Evolutionary conservation across 2,888 invertebrate genomes (phyloP).

Genomic region (Lymantria monacha): DNA sequence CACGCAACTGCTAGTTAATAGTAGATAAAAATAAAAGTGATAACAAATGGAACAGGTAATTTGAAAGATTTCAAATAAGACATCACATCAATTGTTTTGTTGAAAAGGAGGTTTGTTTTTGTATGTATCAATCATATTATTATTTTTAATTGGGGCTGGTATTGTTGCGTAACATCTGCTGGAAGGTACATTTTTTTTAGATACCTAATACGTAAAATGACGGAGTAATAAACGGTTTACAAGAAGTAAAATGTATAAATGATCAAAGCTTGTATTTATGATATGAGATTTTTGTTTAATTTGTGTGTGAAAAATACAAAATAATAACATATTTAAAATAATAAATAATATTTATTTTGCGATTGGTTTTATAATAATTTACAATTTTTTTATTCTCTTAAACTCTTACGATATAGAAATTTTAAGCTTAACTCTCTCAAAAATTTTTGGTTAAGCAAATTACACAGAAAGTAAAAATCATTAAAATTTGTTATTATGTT

Average conservation of each 20-base stretch:
- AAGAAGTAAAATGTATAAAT: not conserved
- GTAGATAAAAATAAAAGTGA: constrained; percentile 35
- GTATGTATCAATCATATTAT: constrained; percentile 63
- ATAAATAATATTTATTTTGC: too few relatives aligned
- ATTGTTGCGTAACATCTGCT: constrained; percentile 56
- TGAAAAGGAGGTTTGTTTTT: constrained; percentile 62
- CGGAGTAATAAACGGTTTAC: not conserved
- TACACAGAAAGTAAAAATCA: too few relatives aligned
- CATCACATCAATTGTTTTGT: constrained; percentile 67
- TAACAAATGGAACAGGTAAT: constrained; percentile 60
- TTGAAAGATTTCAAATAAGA: constrained; percentile 61
- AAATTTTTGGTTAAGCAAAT: too few relatives aligned
- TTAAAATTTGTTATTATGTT: too few relatives aligned
- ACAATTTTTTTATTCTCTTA: too few relatives aligned
- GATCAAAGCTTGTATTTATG: too few relatives aligned
- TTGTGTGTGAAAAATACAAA: too few relatives aligned
- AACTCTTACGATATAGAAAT: too few relatives aligned
- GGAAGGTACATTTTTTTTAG: constrained; percentile 8
- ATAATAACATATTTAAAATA: too few relatives aligned
- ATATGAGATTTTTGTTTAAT: too few relatives aligned
- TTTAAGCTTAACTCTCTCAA: too few relatives aligned
- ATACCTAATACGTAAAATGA: not conserved
- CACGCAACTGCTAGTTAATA: constrained; percentile 54
- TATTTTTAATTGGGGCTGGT: constrained; percentile 63
- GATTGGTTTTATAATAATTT: too few relatives aligned